Evolutionary conservation across 2,113 vertebrate species (phyloP).

Genomic region (Gracilinanus agilis): DNA sequence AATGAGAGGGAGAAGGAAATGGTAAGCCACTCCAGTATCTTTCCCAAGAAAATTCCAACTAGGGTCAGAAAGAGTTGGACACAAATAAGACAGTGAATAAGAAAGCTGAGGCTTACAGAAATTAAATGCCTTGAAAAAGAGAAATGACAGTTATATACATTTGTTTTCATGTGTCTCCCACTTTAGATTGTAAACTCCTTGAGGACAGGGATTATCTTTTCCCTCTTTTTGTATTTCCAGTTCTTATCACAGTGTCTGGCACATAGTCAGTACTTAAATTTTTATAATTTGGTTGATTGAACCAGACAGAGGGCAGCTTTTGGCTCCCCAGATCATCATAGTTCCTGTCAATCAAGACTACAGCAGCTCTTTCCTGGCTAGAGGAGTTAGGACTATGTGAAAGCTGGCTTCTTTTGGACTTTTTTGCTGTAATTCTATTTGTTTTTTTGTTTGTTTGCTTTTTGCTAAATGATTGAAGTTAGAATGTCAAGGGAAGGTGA

Average conservation of each 20-base stretch:
- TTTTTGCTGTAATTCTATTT: neutral
- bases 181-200: neutral
- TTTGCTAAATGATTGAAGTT: neutral
- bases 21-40: too few species aligned
- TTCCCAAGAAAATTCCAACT: too few species aligned
- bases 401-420: neutral
- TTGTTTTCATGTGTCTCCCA: neutral
- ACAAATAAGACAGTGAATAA: too few species aligned
- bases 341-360: constrained; percentile 18
- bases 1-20: too few species aligned
- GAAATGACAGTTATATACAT: neutral
- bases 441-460: neutral
- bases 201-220: neutral
- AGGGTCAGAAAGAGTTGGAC: too few species aligned
- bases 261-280: neutral
- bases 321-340: neutral
- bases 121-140: neutral
- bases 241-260: neutral
- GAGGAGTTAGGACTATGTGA: neutral
- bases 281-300: neutral
- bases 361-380: neutral
- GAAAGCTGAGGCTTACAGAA: neutral
- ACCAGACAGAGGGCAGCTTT: neutral
- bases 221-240: neutral
- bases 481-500: constrained; percentile 23